Base-by-base conservation (phyloP, 1,140 invertebrate genomes). In the Pseudomyrmex flavicornis region DNA sequence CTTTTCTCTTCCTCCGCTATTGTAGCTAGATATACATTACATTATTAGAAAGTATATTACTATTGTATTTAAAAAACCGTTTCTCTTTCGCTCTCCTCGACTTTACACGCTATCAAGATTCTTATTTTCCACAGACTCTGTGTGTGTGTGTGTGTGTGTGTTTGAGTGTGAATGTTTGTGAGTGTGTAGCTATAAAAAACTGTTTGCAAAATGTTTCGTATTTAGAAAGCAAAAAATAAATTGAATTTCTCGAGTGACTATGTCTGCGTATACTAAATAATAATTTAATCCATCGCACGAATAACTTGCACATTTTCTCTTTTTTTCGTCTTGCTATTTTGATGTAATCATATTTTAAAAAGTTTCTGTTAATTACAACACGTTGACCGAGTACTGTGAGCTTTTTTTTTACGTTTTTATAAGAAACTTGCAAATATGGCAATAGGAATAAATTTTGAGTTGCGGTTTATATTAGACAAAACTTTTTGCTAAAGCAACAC, bases 21-120 rank as follows among this genome's bases (percentile, higher is more conserved):
- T 84, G 87, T 86, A 88, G 90, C 89, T 91, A 90, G 88, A 89
- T 90, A 80, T 86, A 90, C 86, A 89, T 86, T 89, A 88, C 79
- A 88, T 82, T 91, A 90, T 89, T 91, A 89, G 89, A 90, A 90
- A 89, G 89, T 91, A 89, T 88, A 89, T 86, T 86, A 89, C 86
- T 91, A 89, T 89, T 83, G 77, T 91, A 86, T 89, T 90, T 89
- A 88, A 89, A 86, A 89, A 88, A 90, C 75, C 68, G 84, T 83
- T 35, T 35, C 65, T 69, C 83, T 89, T 88, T 83, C 69, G 74
- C 85, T 79, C 79, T 89, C 79, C 35, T 88, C 73, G 84, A 84
- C 74, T 84, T 87, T 85, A 89, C 80, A 76, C 22, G 69, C 84
- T 88, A 83, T 86, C 68, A 87, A 88, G 84, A 88, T 89, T 75